Base-by-base conservation (phyloP, 2,888 invertebrate species). In the Notodonta ziczac region DNA sequence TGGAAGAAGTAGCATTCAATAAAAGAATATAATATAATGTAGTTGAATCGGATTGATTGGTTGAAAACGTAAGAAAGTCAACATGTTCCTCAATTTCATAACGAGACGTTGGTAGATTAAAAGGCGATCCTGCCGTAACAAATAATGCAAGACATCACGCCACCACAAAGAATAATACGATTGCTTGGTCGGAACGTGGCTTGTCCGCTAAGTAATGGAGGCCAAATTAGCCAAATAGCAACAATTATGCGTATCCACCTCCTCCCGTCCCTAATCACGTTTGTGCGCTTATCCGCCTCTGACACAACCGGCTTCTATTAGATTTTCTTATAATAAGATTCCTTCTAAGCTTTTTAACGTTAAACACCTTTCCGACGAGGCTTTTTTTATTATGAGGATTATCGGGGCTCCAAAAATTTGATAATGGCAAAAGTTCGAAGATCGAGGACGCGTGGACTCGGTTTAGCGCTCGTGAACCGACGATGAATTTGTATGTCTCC, bases 371-470 rank as follows among this genome's bases (percentile, higher is more conserved):
- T 66, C 60, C 14, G 56, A 57, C 54, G 56, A 62, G 46, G 61
- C 64, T 32, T 64, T 68, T n/a, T 72, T 75, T 70, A 73, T 75
- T 74, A 72, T 62, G 57, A 62, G 70, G 70, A 76, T 73, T 74
- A 78, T 70, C 60, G 66, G 58, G 60, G 70, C 60, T 62, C 57
- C 50, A 44, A 69, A 70, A 72, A 77, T 76, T 67, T 79, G 76
- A 76, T 81, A 79, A 79, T 77, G 75, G 73, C 60, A 65, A 75
- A 79, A 80, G 74, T 81, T 80, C 64, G 57, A 58, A 48, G 50
- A 52, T 54, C 58, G 60, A 55, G 58, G 69, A 76, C 74, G 74
- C 72, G 78, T 77, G 69, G 66, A 60, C 61, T 58, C 62, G 57
- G 63, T 60, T 65, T 63, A 60, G 57, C 66, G 65, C 58, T 67